Percentiles rank a stretch among this genome's conserved stretches.
Conservation (phyloP, 2,797 vertebrate genomes). For the Taenioides sp. region DNA sequence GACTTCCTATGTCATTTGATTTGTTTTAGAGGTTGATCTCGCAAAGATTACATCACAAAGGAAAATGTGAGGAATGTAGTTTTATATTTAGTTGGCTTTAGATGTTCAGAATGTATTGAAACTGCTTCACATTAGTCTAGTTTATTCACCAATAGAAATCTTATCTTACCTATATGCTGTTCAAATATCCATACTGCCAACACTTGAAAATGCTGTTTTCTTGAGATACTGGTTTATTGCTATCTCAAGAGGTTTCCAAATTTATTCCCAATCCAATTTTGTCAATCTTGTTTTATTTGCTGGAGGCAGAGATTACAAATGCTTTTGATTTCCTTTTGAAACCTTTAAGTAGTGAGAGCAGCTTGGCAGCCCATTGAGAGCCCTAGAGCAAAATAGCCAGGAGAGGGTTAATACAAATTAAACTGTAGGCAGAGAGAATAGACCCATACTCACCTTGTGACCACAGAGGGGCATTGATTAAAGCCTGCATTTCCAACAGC, state of each 20-base stretch:
- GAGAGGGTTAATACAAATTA: conserved; percentile 70
- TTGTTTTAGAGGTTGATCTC: conserved; percentile 32
- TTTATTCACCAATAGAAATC: not conserved
- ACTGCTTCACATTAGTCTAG: not conserved
- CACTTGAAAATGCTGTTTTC: not conserved
- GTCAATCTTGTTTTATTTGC: conserved; percentile 13
- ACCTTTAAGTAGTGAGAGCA: conserved; percentile 41
- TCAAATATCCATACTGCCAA: not conserved
- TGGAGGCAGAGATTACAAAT: conserved; percentile 45
- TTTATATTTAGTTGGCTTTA: not conserved
- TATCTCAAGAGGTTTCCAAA: not conserved
- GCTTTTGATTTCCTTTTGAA: conserved; percentile 59
- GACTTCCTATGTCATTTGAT: conserved; percentile 29
- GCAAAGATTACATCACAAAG: conserved; percentile 5
- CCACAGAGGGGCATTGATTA: not conserved
- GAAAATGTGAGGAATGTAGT: conserved; percentile 14
- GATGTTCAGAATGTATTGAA: not conserved
- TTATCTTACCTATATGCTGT: no score
- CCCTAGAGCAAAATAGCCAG: conserved; percentile 47
- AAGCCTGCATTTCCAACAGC: not conserved
- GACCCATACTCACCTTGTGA: conserved; percentile 1
- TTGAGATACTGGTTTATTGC: not conserved
- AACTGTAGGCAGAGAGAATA: not conserved
- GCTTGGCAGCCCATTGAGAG: conserved; percentile 49
- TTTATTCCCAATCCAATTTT: conserved; percentile 5